Evolutionary conservation across 2,888 invertebrate species (phyloP), one percentile per base, ranked within the genome.

Genomic region (Hoplodrina blanda): DNA sequence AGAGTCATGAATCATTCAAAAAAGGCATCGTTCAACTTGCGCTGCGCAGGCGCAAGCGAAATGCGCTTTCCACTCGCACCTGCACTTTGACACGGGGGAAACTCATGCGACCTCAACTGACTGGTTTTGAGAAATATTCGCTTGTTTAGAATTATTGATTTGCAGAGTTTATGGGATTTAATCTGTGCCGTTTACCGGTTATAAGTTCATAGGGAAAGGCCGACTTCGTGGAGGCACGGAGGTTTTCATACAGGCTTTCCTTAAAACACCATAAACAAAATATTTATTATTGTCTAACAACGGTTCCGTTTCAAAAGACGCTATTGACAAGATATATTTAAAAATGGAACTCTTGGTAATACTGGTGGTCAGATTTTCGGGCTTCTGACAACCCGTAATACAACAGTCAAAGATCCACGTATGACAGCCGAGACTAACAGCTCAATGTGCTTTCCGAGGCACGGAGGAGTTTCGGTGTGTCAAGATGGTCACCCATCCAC

Each of bases 1-100:
- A 60, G 56, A 60, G 49, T 61, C 49, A 80, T 69, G 64, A 73
- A 77, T 81, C 63, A 77, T 70, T 73, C 65, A 30, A 69, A 79
- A 73, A 74, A 62, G 62, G 72, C 25, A 54, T 57, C 68, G 53
- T 62, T 62, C 62, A 70, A 70, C 75, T 81, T 74, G 76, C 55
- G 25, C 41, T 73, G 81, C 82, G 80, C 82, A 78, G 46, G 85
- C 84, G 85, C 88, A 84, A 50, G 90, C 86, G 91, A 91, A 91
- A 93, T 87, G 89, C 90, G 89, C 93, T 93, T 93, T 93, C 92
- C 91, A 84, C 83, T 87, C 78, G 85, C 91, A 90, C 89, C 89
- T 93, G 93, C 92, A 87, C 91, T 92, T 86, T 90, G 92, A 91
- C 91, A 89, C 85, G 73, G 53, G 80, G 84, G 83, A 84, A 84